These are phyloP conservation scores for Cryptus viduatorius DNA, from an alignment of 2,888 invertebrate species.

Conservation along the genomic window DNA sequence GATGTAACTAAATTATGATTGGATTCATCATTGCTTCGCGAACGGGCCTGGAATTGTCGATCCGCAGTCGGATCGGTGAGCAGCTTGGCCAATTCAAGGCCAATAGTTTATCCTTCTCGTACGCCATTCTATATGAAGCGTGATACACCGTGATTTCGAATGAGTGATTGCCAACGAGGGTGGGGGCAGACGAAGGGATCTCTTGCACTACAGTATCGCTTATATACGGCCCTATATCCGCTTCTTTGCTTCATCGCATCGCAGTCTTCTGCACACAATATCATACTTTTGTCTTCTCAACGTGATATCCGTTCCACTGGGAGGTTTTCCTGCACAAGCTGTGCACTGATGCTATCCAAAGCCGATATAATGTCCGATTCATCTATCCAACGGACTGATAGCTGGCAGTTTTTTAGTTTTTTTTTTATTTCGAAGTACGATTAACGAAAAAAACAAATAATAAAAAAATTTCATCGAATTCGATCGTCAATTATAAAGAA, in stretches of 20 bases:
- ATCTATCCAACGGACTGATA: background rate
- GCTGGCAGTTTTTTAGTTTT: background rate
- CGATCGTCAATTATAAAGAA: background rate
- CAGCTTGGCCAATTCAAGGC: constrained; percentile 73
- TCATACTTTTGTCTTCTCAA: constrained; percentile 15
- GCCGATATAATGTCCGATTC: background rate
- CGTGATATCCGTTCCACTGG: constrained; percentile 11
- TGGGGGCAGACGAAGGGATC: constrained; percentile 74
- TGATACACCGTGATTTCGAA: constrained; percentile 83
- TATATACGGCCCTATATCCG: constrained; percentile 9
- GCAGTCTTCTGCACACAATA: constrained; percentile 25
- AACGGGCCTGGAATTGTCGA: constrained; percentile 82
- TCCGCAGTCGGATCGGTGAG: constrained; percentile 70
- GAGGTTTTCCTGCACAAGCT: background rate
- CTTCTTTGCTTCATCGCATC: constrained; percentile 54
- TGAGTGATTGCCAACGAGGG: constrained; percentile 81
- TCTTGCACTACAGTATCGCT: constrained; percentile 18
- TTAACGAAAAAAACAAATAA: background rate
- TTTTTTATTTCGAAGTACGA: background rate
- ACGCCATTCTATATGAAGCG: constrained; percentile 80
- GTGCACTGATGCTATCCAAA: background rate
- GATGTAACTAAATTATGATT: constrained; percentile 85
- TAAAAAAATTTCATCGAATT: too few relatives aligned
- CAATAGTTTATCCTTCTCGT: constrained; percentile 79
- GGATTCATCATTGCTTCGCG: constrained; percentile 83